These are phyloP conservation scores for Drosophila quinaria DNA, from an alignment of 2,888 invertebrate genomes.

Conservation along the genomic window DNA sequence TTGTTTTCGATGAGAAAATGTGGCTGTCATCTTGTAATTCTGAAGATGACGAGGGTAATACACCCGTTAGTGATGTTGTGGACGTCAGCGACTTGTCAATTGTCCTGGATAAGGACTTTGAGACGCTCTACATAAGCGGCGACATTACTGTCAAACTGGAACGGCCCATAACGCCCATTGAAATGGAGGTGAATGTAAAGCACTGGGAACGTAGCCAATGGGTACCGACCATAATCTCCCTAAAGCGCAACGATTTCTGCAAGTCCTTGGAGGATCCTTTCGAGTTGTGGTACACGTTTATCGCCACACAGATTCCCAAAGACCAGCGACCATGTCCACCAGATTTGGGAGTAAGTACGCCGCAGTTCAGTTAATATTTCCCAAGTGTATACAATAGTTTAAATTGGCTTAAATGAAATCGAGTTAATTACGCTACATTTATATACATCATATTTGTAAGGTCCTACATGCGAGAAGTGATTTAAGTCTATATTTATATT, in stretches of 20 bases:
- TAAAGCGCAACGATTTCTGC: slow-evolving; percentile 52
- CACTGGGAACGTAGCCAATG: slow-evolving; percentile 47
- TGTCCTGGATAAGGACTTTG: slow-evolving; percentile 31
- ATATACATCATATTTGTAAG: no score
- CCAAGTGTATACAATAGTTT: no score
- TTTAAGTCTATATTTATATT: no score
- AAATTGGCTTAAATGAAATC: no score
- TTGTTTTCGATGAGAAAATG: slow-evolving; percentile 47
- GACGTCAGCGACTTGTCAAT: slow-evolving; percentile 32
- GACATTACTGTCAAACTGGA: slow-evolving; percentile 30
- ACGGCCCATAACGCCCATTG: slow-evolving; percentile 24
- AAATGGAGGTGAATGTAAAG: slow-evolving; percentile 24
- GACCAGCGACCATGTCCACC: slow-evolving; percentile 51
- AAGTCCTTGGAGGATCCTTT: slow-evolving; percentile 35
- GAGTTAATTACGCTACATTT: no score
- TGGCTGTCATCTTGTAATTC: slow-evolving; percentile 27
- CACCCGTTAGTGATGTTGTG: slow-evolving; percentile 17
- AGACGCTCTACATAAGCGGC: slow-evolving; percentile 42
- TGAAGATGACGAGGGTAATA: slow-evolving; percentile 36
- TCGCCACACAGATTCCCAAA: slow-evolving; percentile 29
- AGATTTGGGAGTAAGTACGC: slow-evolving; percentile 42
- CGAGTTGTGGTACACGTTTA: slow-evolving; percentile 45
- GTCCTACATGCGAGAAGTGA: no score
- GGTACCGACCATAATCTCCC: slow-evolving; percentile 31
- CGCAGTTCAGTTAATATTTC: background rate